phyloP scores from a whole-genome alignment of 2,797 vertebrate species.

The Paguma larvata region DNA sequence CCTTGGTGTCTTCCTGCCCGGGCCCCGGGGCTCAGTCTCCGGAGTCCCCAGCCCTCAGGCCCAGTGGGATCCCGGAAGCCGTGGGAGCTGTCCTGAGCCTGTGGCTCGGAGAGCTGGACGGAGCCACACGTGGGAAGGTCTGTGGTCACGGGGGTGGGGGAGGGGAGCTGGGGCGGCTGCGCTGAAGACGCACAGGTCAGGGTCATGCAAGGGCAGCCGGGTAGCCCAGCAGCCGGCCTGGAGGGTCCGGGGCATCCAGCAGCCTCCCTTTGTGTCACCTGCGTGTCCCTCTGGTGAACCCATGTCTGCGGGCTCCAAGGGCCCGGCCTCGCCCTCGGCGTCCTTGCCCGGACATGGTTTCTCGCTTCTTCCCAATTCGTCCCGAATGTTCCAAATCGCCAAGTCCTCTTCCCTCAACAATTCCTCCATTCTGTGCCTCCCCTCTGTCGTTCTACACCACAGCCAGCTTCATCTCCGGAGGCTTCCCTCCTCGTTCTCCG shows the following conservation, averaged over 20 bases:
- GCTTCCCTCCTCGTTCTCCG: too few relatives aligned
- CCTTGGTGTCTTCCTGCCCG: neutral
- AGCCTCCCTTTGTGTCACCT: neutral
- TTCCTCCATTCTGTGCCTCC: neutral
- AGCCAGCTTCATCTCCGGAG: neutral
- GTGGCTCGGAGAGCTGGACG: fast-evolving
- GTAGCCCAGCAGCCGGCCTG: neutral
- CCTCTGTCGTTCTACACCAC: too few relatives aligned
- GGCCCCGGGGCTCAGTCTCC: neutral
- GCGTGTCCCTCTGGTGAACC: neutral
- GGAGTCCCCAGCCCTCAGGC: neutral
- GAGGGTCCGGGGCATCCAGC: neutral
- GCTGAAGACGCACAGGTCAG: neutral
- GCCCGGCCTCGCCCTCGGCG: neutral
- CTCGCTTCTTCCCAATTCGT: neutral
- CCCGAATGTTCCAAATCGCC: neutral
- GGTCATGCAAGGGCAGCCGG: neutral
- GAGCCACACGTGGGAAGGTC: fast-evolving
- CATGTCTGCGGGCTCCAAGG: neutral
- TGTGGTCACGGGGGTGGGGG: fast-evolving
- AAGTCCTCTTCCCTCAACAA: neutral
- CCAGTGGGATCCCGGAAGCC: neutral
- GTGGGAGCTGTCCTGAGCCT: neutral
- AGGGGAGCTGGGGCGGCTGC: too few relatives aligned
- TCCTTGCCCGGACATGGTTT: neutral